These are phyloP conservation scores for Drosophila paracracens DNA, from an alignment of 2,888 invertebrate species.

Conservation along the genomic window DNA sequence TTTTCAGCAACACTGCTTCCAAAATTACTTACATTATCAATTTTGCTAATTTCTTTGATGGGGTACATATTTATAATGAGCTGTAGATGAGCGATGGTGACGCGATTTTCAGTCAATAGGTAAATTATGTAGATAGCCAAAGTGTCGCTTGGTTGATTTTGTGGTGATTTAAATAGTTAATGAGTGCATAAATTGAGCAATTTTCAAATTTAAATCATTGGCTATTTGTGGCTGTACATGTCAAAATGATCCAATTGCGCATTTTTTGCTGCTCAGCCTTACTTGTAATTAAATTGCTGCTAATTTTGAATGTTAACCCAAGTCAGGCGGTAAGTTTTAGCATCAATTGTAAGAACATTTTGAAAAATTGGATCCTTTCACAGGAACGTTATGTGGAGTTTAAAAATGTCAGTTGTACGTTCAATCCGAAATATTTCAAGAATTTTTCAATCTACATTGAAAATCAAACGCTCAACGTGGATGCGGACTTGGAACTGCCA, in stretches of 20 bases:
- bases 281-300: slow-evolving; percentile 2
- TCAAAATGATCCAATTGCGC: slow-evolving; percentile 19
- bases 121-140: neutral
- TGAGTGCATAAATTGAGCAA: slow-evolving; percentile 5
- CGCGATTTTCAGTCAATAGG: neutral
- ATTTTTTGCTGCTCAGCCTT: neutral
- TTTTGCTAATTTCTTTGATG: neutral
- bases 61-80: slow-evolving; percentile 1
- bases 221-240: neutral
- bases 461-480: slow-evolving; percentile 44
- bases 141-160: slow-evolving; percentile 8
- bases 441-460: slow-evolving; percentile 39
- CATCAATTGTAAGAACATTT: neutral
- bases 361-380: neutral
- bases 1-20: neutral
- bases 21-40: neutral
- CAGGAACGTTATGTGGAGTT: slow-evolving; percentile 54
- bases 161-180: slow-evolving; percentile 5
- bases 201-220: slow-evolving; percentile 5
- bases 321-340: slow-evolving; percentile 42
- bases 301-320: neutral
- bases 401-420: slow-evolving; percentile 19
- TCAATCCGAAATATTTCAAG: slow-evolving; percentile 52
- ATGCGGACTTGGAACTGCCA: slow-evolving; percentile 42
- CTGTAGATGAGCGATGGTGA: neutral